Percentiles rank a stretch among this genome's conserved stretches.
These are phyloP conservation scores for Cyprinodon tularosa DNA, from an alignment of 2,113 vertebrate species.

Conservation along the genomic window DNA sequence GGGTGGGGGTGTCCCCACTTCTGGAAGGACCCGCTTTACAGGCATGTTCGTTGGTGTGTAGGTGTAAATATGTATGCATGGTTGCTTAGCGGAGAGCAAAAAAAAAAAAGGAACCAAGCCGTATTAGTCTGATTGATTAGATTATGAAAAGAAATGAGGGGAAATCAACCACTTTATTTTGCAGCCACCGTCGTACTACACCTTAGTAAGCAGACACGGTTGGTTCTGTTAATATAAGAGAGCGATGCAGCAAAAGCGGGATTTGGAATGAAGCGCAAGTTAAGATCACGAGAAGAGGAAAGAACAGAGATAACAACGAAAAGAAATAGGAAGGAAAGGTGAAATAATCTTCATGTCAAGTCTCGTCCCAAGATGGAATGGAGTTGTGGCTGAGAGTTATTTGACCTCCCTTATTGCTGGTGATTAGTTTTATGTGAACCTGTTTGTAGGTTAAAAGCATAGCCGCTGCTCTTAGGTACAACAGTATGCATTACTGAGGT, in stretches of 20 bases:
- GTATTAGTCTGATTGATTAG: slow-evolving; percentile 73
- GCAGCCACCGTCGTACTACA: slow-evolving; percentile 10
- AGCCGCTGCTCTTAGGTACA: slow-evolving; percentile 13
- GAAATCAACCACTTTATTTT: slow-evolving; percentile 59
- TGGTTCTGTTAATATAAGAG: slow-evolving; percentile 12
- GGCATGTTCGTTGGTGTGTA: slow-evolving; percentile 52
- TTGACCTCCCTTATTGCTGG: slow-evolving; percentile 51
- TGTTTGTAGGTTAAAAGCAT: slow-evolving; percentile 53
- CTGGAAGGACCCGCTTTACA: slow-evolving; percentile 64
- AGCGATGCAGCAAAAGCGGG: slow-evolving; percentile 1
- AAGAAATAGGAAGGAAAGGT: slow-evolving; percentile 26
- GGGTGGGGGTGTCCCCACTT: slow-evolving; percentile 41
- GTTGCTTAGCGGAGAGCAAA: slow-evolving; percentile 53
- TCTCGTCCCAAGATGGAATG: slow-evolving; percentile 13
- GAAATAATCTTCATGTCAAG: slow-evolving; percentile 16
- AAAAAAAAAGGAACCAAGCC: slow-evolving; percentile 45
- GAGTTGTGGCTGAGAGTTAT: slow-evolving; percentile 29
- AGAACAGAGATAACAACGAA: neutral
- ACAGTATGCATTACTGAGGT: slow-evolving; percentile 39
- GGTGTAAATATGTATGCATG: slow-evolving; percentile 64
- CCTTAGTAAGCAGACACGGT: slow-evolving; percentile 27
- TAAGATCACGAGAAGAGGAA: neutral
- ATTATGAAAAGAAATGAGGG: slow-evolving; percentile 72
- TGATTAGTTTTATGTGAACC: slow-evolving; percentile 31
- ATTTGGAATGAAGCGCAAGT: neutral